phyloP scores from a whole-genome alignment of 1,140 invertebrate genomes.

The Brachionus rotundiformis region DNA sequence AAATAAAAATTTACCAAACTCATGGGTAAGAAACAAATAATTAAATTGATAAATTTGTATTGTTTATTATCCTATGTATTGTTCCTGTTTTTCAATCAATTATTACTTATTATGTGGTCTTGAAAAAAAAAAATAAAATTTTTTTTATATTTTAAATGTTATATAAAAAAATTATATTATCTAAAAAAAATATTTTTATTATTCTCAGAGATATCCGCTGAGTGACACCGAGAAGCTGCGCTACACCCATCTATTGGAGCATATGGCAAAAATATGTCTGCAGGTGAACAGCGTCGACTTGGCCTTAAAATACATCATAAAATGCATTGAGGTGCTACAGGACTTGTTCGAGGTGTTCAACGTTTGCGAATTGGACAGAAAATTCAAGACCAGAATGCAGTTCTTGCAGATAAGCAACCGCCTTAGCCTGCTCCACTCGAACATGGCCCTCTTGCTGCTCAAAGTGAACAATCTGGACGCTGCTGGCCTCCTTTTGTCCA shows the following conservation, averaged over 20 bases:
- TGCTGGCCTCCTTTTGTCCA: conserved; percentile 15
- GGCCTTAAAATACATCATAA: conserved; percentile 26
- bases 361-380: conserved; percentile 17
- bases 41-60: no score
- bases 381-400: conserved; percentile 23
- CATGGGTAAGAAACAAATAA: no score
- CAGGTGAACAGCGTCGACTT: conserved; percentile 21
- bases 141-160: no score
- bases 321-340: conserved; percentile 28
- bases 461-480: conserved; percentile 27
- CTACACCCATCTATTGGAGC: conserved; percentile 19
- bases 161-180: no score
- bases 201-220: conserved; percentile 25
- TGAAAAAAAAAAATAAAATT: no score
- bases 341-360: conserved; percentile 39
- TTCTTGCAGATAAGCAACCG: conserved; percentile 47
- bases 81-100: no score
- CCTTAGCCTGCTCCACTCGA: conserved; percentile 24
- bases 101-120: no score
- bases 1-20: no score
- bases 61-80: no score
- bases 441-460: conserved; percentile 23
- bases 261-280: not conserved
- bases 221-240: conserved; percentile 31
- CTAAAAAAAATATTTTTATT: conserved; percentile 10